These are phyloP conservation scores for Brachyrhaphis roseni DNA, from an alignment of 2,797 vertebrate genomes.

Conservation along the genomic window DNA sequence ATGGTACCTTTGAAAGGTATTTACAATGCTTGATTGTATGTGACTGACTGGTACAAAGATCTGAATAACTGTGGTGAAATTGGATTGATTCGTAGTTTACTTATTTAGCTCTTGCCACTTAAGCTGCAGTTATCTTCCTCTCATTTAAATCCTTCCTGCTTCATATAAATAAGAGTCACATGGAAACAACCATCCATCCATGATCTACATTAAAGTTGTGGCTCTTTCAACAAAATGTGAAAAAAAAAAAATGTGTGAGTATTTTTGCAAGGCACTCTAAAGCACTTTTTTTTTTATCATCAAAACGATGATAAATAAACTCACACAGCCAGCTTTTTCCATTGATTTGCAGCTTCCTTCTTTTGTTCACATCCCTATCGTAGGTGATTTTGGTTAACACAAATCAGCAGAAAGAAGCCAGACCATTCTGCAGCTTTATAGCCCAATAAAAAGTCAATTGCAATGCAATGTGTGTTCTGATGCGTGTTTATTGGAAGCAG, in stretches of 20 bases:
- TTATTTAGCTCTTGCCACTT: not conserved
- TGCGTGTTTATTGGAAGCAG: not conserved
- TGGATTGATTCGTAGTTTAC: no score
- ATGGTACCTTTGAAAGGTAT: not conserved
- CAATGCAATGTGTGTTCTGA: not conserved
- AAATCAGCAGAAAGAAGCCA: not conserved
- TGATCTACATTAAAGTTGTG: not conserved
- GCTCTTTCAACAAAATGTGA: not conserved
- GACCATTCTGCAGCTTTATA: not conserved
- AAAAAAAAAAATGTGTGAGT: not conserved
- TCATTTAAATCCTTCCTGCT: not conserved
- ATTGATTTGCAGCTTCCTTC: not conserved
- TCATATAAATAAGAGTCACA: not conserved
- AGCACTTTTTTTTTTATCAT: not conserved
- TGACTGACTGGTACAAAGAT: not conserved
- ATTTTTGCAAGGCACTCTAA: not conserved
- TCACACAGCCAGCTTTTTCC: not conserved
- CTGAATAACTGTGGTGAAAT: not conserved
- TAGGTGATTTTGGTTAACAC: not conserved
- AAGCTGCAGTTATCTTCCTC: not conserved
- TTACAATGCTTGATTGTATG: not conserved
- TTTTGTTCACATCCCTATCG: not conserved
- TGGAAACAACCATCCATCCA: not conserved
- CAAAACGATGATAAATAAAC: not conserved
- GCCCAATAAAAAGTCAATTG: not conserved